Base-by-base conservation (phyloP, 2,888 invertebrate species). In the Limnephilus auricula region DNA sequence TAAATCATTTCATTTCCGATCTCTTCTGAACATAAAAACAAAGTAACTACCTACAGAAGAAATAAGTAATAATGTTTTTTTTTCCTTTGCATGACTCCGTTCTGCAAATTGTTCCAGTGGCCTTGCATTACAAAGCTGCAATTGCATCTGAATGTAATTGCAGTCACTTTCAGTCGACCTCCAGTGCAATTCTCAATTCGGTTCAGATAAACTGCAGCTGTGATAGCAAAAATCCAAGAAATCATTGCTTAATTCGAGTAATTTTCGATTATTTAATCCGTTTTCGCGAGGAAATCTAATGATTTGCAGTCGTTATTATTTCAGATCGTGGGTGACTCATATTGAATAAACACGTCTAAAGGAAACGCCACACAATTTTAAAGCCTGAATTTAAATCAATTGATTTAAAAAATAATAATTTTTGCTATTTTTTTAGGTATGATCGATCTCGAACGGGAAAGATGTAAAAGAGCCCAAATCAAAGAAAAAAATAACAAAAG, bases 121-220 rank as follows among this genome's bases (percentile, higher is more conserved):
- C 85, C 85, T 85, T 85, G 85, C 85, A 85, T 34, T 85, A 40
- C 30, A 85, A 85, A 40, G 40, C 40, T 85, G 85, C 37, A 85
- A 85, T 40, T 85, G 85, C 85, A 85, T 85, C 45, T 40, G 85
- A 45, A 4, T 4, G 45, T 85, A 85, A 85, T 85, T 85, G 85
- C 40, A 85, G 37, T 85, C 25, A 85, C 85, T 85, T 85, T 85
- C 85, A 30, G 85, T 85, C 40, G 85, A 45, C 85, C 85, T 85
- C 85, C 37, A 12, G 34, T n/a, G 40, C 45, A 40, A 40, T 30
- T 85, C 85, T 85, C 85, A 45, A 40, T 40, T 30, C 30, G 40
- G 40, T 40, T 30, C 85, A 30, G 40, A 34, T 85, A n/a, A 40
- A 85, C 45, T 13, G 82, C 37, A 34, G 15, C 82, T 25, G 25